Evolutionary conservation across 2,888 invertebrate species (phyloP), one percentile per base, ranked within the genome.

Genomic region (Agrochola litura): DNA sequence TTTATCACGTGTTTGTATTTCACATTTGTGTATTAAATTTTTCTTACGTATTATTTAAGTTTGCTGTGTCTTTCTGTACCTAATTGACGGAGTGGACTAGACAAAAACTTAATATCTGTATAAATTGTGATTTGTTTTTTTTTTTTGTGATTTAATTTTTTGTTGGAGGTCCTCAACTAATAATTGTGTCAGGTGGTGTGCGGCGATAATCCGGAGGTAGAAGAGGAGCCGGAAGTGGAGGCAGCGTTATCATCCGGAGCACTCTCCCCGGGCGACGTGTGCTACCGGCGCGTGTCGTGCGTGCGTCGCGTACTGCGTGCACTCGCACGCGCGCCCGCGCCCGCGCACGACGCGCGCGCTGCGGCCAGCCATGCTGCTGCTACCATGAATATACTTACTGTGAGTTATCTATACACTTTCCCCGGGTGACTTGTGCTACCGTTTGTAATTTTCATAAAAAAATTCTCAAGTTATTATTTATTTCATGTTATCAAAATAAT

Each of bases 231-330:
- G 52, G 93, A 90, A 66, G 91, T 92, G 82, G 88, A 84, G 67
- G 90, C 83, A n/a, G 93, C 94, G 70, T 77, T 95, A 81, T 72
- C 91, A 22, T 52, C 89, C 12, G 95, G 95, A 81, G 94, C 94
- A 83, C 93, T 96, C 85, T 83, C 94, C 0, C 90, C 96, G 2
- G 82, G 90, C 12, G 96, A 96, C 92, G 94, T 90, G 90, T 93
- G 92, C 89, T 95, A 91, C 92, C 94, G 96, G 10, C 95, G 95
- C 89, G 96, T 92, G 84, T 87, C 94, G 65, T 89, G 92, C 76
- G 82, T 82, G 19, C 0, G 16, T n/a, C 93, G 93, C 79, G 92
- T 93, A 87, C 90, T 95, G 90, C 88, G 88, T 4, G 92, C 92
- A 60, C 91, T 94, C 66, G 92, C 92, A 0, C 84, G 70, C 86